A percentile compares a stretch with the other conserved stretches of the same genome.
phyloP scores from a whole-genome alignment of 2,888 invertebrate species.

The Metellina segmentata region DNA sequence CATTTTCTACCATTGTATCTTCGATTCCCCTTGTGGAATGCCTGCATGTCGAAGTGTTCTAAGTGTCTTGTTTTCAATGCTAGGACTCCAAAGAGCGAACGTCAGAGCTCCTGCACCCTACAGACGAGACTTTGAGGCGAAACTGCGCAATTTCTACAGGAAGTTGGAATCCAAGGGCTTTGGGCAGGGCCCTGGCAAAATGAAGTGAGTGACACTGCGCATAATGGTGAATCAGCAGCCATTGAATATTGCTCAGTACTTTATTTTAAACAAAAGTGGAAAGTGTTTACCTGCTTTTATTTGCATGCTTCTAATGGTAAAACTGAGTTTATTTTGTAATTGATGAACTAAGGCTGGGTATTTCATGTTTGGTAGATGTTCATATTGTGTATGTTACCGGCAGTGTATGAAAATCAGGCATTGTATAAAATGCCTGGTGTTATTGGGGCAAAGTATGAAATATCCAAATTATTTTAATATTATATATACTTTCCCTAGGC shows the following conservation, averaged over 20 bases:
- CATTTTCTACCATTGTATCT: too few species aligned
- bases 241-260: too few species aligned
- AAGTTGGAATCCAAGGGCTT: conserved; percentile 97
- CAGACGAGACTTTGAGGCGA: conserved; percentile 95
- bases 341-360: neutral
- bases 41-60: neutral
- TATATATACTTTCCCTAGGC: too few species aligned
- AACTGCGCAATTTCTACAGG: conserved; percentile 94
- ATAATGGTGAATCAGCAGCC: neutral
- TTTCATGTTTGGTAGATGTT: too few species aligned
- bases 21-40: too few species aligned
- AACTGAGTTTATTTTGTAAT: neutral
- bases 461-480: too few species aligned
- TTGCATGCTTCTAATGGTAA: neutral
- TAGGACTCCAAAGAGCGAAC: conserved; percentile 83
- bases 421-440: too few species aligned
- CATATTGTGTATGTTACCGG: too few species aligned
- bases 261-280: too few species aligned
- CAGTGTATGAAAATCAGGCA: too few species aligned
- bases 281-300: neutral
- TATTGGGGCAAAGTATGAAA: too few species aligned
- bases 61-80: conserved; percentile 5
- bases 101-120: conserved; percentile 93
- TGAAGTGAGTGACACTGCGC: conserved; percentile 88
- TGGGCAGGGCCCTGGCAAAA: conserved; percentile 97